Base-by-base conservation (phyloP, 2,113 vertebrate genomes). In the Rhinolophus sinicus region DNA sequence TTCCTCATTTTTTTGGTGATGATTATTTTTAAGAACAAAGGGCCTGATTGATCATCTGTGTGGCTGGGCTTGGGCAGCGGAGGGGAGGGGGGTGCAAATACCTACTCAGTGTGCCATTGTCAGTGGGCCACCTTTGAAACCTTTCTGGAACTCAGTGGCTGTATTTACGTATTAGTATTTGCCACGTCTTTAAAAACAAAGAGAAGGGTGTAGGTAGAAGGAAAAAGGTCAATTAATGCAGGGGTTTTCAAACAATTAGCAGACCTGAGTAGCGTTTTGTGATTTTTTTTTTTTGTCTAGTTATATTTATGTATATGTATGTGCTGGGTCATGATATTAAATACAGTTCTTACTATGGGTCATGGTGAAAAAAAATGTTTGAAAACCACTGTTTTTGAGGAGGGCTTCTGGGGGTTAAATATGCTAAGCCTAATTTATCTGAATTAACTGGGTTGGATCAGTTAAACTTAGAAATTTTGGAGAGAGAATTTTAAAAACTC, bases 1-100 rank as follows among this genome's bases (percentile, higher is more conserved):
- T 69, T 26, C 40, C 21, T 69, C 11, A 33, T 47, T 93, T 72
- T 89, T 60, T 85, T 73, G 84, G 33, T 52, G 87, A 93, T 38
- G 16, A 52, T 58, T 38, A 50, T 54, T 91, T 88, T 92, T 76
- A 95, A 81, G 72, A 85, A 93, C 52, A 76, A 70, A 94, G 62
- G 56, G 69, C 35, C n/a, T 44, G 87, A 60, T 3, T 21, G 47
- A 47, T 54, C 5, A 73, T n/a, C 19, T 91, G 10, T 8, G 5
- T 12, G 30, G 33, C 26, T 95, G 70, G n/a, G 84, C 40, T 28
- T 44, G 24, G 54, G 80, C 3, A 8, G 64, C 2, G 19, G 28
- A 2, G 18, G 38, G 40, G 12, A 14, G 3, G 1, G 6, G 86
- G n/a, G 5, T 2, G 28, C 54, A 56, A 50, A 47, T 18, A 30